A percentile compares a stretch with the other conserved stretches of the same genome.
These are phyloP conservation scores for Eumeta japonica DNA, from an alignment of 1,140 invertebrate genomes.

Conservation along the genomic window DNA sequence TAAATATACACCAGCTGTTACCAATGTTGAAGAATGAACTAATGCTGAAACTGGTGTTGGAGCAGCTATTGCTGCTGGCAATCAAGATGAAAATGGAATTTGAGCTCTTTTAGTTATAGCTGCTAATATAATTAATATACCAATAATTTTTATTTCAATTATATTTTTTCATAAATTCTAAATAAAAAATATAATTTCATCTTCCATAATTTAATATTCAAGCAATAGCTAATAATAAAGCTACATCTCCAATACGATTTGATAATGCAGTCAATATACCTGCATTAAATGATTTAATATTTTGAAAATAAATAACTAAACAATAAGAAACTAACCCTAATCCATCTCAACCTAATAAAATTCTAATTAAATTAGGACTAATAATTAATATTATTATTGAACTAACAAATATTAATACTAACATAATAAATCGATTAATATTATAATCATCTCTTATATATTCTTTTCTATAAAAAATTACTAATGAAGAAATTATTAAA, in stretches of 20 bases:
- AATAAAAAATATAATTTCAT: slow-evolving; percentile 56
- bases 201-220: slow-evolving; percentile 58
- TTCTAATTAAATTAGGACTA: slow-evolving; percentile 65
- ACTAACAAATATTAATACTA: slow-evolving; percentile 65
- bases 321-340: slow-evolving; percentile 67
- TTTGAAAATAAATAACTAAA: slow-evolving; percentile 68
- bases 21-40: slow-evolving; percentile 74
- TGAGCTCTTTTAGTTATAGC: slow-evolving; percentile 72
- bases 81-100: slow-evolving; percentile 68
- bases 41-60: slow-evolving; percentile 70
- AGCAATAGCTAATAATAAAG: slow-evolving; percentile 58
- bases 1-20: slow-evolving; percentile 71
- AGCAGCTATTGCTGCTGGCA: slow-evolving; percentile 69
- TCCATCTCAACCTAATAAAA: slow-evolving; percentile 70
- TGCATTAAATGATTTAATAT: slow-evolving; percentile 60
- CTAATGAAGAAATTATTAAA: slow-evolving; percentile 63
- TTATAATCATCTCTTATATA: slow-evolving; percentile 59
- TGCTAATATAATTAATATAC: slow-evolving; percentile 57
- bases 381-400: slow-evolving; percentile 71
- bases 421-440: slow-evolving; percentile 59
- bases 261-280: slow-evolving; percentile 63
- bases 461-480: slow-evolving; percentile 60
- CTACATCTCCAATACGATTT: slow-evolving; percentile 64
- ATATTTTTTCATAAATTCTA: slow-evolving; percentile 49
- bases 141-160: too few species aligned